Evolutionary conservation across 2,113 vertebrate genomes (phyloP).

Genomic region (Odobenus rosmarus): DNA sequence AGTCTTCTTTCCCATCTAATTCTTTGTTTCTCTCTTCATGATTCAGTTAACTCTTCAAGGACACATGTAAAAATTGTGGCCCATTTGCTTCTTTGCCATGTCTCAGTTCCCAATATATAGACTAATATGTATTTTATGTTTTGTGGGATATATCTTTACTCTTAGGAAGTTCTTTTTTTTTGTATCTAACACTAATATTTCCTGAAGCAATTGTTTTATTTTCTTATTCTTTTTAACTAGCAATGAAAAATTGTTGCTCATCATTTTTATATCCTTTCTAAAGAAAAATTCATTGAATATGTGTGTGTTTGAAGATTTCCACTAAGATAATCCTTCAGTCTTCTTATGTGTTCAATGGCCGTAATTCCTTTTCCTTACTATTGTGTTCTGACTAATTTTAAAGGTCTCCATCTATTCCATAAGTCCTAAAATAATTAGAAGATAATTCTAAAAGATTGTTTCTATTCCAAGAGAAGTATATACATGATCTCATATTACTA

Average conservation of each 20-base stretch:
- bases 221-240: neutral
- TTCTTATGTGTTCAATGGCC: neutral
- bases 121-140: neutral
- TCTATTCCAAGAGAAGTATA: neutral
- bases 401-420: neutral
- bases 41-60: neutral
- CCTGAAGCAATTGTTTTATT: neutral
- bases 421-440: neutral
- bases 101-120: neutral
- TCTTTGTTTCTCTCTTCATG: neutral
- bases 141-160: neutral
- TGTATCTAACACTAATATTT: neutral
- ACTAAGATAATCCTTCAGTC: neutral
- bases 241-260: neutral
- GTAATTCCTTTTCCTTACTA: neutral
- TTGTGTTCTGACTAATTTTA: neutral
- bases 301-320: neutral
- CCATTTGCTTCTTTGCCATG: neutral
- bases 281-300: neutral
- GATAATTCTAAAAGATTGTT: neutral
- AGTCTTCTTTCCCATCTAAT: neutral
- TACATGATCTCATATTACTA: neutral
- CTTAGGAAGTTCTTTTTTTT: neutral
- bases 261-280: neutral
- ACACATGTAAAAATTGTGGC: neutral